A percentile compares a stretch with the other conserved stretches of the same genome.
These are phyloP conservation scores for Piscicola geometra DNA, from an alignment of 2,888 invertebrate genomes.

Conservation along the genomic window DNA sequence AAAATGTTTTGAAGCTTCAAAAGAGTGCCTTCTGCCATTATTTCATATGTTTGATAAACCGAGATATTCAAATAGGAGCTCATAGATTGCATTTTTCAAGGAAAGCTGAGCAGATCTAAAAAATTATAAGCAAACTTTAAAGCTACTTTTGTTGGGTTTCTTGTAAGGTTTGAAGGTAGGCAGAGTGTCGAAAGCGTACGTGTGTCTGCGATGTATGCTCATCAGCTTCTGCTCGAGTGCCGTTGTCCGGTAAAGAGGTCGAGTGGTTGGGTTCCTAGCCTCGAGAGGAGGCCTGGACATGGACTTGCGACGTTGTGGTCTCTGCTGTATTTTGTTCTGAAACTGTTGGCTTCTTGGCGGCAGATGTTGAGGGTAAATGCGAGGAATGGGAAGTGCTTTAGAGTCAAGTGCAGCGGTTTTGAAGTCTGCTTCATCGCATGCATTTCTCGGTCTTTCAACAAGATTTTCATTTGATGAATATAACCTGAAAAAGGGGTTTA, in stretches of 20 bases:
- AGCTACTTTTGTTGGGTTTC: background rate
- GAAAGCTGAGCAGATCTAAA: too few relatives aligned
- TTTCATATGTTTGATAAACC: too few relatives aligned
- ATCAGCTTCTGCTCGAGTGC: constrained; percentile 6
- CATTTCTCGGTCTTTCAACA: too few relatives aligned
- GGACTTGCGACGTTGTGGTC: too few relatives aligned
- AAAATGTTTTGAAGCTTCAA: too few relatives aligned
- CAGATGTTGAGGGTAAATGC: constrained; percentile 95
- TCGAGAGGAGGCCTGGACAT: too few relatives aligned
- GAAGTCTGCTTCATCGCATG: too few relatives aligned
- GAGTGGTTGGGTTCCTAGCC: background rate
- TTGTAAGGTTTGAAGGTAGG: constrained; percentile 19
- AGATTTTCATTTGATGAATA: background rate
- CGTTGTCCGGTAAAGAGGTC: background rate
- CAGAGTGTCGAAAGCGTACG: constrained; percentile 59
- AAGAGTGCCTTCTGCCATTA: too few relatives aligned
- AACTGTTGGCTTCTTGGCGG: constrained; percentile 75
- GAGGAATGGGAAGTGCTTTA: constrained; percentile 89
- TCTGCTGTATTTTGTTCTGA: background rate
- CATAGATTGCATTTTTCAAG: too few relatives aligned
- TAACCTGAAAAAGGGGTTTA: too few relatives aligned
- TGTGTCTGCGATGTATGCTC: constrained; percentile 39
- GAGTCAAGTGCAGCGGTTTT: constrained; percentile 78
- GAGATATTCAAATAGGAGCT: too few relatives aligned
- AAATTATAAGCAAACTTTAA: too few relatives aligned